These are phyloP conservation scores for Nyctibius grandis DNA, from an alignment of 2,797 vertebrate species.

Conservation along the genomic window DNA sequence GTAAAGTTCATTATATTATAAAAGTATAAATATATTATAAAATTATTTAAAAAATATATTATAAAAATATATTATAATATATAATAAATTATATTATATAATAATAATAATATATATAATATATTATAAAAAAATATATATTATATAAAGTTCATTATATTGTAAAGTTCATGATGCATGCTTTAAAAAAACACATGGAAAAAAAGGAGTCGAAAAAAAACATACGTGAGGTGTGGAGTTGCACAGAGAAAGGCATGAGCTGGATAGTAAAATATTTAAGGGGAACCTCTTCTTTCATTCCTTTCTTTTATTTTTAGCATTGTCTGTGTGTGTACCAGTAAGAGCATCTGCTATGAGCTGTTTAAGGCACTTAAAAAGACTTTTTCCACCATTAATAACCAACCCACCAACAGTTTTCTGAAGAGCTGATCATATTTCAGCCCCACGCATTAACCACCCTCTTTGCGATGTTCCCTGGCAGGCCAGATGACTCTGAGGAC, in stretches of 20 bases:
- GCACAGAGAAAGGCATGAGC: not conserved
- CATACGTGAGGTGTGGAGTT: not conserved
- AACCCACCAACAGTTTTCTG: not conserved
- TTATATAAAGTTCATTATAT: too few species aligned
- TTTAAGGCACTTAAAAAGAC: not conserved
- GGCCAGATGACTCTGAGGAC: slow-evolving; percentile 83
- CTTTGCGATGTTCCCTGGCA: not conserved
- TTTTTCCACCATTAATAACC: not conserved
- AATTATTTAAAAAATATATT: too few species aligned
- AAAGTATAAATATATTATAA: too few species aligned
- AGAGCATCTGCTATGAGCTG: not conserved
- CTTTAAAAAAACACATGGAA: not conserved
- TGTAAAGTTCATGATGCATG: rapidly evolving
- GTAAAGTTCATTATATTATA: too few species aligned
- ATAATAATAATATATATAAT: too few species aligned
- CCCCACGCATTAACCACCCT: not conserved
- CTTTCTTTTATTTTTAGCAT: not conserved
- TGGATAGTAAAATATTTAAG: not conserved
- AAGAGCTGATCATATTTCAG: not conserved
- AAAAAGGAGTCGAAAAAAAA: not conserved
- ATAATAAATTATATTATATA: too few species aligned
- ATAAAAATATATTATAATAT: too few species aligned
- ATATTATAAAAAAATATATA: too few species aligned
- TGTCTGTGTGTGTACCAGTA: not conserved
- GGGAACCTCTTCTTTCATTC: not conserved